Evolutionary conservation across 2,113 vertebrate species (phyloP), one percentile per base, ranked within the genome.

Genomic region (Thryonomys swinderianus): DNA sequence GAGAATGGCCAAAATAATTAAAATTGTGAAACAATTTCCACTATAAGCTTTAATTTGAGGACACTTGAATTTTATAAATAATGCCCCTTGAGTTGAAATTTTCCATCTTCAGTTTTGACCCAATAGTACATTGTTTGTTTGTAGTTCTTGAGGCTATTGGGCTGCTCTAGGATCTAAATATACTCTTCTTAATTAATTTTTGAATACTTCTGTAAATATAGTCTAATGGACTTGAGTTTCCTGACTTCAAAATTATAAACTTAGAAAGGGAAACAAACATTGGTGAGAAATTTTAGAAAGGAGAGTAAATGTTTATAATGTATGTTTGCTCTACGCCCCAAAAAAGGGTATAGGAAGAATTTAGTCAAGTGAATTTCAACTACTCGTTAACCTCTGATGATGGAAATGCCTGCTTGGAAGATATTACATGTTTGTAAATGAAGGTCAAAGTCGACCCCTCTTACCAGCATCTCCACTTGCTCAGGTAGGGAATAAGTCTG

Each of bases 11-110:
- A 85, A 88, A 21, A 37, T 37, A 78, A 96, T 95, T 97, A 95
- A 85, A 85, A 85, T 96, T 97, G 95, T 89, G 96, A 96, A 97
- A 96, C 16, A 84, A 84, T 96, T 96, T 97, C 96, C 96, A 96
- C 95, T 96, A 91, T 87, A 82, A 91, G 93, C 83, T 95, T 93
- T 95, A 69, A 91, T 92, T 95, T 61, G 45, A 91, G 32, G 91
- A 93, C 62, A 76, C n/a, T 94, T 94, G 53, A 76, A 87, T 94
- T 93, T 97, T 94, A 93, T 64, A 93, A 94, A 93, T 91, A 96
- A 96, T 87, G 84, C 89, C 34, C 64, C 37, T 86, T 95, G 3
- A 23, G 88, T 92, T 84, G 42, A 95, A 96, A 97, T 96, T 96
- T 96, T 96, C 97, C 95, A 87, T 93, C 40, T 93, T 88, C 6